Base-by-base conservation (phyloP, 2,888 invertebrate genomes). In the Nipponacmea schrenckii region DNA sequence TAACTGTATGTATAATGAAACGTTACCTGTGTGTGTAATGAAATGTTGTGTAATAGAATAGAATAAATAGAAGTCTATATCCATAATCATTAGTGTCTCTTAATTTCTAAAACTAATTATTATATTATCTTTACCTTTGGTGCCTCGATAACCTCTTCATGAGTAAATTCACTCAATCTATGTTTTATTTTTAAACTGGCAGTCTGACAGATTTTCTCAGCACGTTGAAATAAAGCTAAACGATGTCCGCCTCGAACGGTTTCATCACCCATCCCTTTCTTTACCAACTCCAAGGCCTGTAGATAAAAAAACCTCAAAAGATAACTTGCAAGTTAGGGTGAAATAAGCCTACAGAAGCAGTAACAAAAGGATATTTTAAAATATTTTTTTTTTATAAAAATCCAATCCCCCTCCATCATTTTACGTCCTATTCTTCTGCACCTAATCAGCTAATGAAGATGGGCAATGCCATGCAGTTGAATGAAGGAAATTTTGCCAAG, bases 161-260 rank as follows among this genome's bases (percentile, higher is more conserved):
- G 81, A 31, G 77, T 62, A 68, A 86, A 83, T 56, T 87, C 80
- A 27, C 79, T 69, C 74, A 87, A 72, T 64, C 81, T 80, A 44
- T 82, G 76, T 71, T 81, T 78, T 66, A 82, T 80, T 63, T 83
- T 81, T 1, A 83, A 81, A 64, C 80, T 83, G 10, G 83, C 76
- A 26, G 83, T 80, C 14, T 79, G 78, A 74, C 87, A 85, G 15
- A 90, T 84, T 71, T 87, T 87, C 69, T 85, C 82, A 20, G 88
- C 89, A 74, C 90, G 80, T 70, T 84, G 81, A 71, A 86, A 85
- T n/a, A 91, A 77, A 8, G 90, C 84, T 56, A 89, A 84, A 67
- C 89, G 85, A 76, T 89, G 87, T 2, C 89, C 89, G 12, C 85
- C 83, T 71, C 85, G 81, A 4, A 90, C 89, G 69, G 78, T 74